A percentile compares a stretch with the other conserved stretches of the same genome.
Evolutionary conservation across 1,140 invertebrate species (phyloP).

Genomic region (Panagrolaimus sp.): DNA sequence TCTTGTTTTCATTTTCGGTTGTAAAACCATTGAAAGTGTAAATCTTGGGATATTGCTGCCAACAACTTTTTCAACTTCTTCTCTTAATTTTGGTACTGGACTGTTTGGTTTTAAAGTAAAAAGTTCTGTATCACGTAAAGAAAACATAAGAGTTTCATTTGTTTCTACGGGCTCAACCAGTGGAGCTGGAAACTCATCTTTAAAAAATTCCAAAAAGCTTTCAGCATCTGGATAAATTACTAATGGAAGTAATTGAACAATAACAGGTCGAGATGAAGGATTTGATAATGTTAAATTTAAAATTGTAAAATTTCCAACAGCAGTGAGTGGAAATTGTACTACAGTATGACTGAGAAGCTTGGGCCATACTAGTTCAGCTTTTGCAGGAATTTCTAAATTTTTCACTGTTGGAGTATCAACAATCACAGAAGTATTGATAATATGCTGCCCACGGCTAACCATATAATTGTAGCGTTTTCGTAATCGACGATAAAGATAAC

Average conservation of each 20-base stretch:
- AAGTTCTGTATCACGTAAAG: slow-evolving; percentile 61
- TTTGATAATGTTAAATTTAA: slow-evolving; percentile 63
- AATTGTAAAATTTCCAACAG: slow-evolving; percentile 72
- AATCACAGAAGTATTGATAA: slow-evolving; percentile 69
- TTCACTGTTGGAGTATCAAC: slow-evolving; percentile 70
- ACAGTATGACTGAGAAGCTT: slow-evolving; percentile 61
- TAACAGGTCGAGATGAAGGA: slow-evolving; percentile 61
- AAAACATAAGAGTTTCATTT: slow-evolving; percentile 61
- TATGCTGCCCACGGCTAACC: slow-evolving; percentile 48
- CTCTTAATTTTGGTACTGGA: slow-evolving; percentile 59
- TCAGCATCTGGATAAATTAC: slow-evolving; percentile 63
- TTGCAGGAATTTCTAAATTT: slow-evolving; percentile 42
- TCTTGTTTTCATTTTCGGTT: slow-evolving; percentile 61
- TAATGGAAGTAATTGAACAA: slow-evolving; percentile 63
- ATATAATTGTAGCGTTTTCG: slow-evolving; percentile 59
- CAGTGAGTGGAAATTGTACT: slow-evolving; percentile 72
- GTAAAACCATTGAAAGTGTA: slow-evolving; percentile 62
- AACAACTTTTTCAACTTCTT: slow-evolving; percentile 60
- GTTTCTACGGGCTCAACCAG: slow-evolving; percentile 47
- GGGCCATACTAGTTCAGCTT: slow-evolving; percentile 70
- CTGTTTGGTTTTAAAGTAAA: slow-evolving; percentile 59
- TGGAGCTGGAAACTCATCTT: slow-evolving; percentile 39
- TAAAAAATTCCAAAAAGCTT: slow-evolving; percentile 60
- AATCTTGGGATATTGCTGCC: slow-evolving; percentile 58
- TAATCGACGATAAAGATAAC: slow-evolving; percentile 60